Base-by-base conservation (phyloP, 2,113 vertebrate species). In the Podiceps cristatus region DNA sequence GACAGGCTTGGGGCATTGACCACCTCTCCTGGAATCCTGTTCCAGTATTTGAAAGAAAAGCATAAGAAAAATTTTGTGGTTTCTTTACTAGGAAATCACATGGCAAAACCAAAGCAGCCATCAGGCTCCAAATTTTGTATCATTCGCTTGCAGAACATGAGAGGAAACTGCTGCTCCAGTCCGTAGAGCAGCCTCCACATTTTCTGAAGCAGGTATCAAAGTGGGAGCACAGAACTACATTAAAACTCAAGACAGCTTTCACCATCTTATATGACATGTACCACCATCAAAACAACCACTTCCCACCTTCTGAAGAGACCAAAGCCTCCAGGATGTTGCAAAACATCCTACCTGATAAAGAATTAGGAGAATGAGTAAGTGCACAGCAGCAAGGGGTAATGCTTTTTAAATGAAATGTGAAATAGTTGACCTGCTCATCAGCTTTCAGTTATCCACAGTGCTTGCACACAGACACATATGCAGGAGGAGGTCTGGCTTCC, bases 121-220 rank as follows among this genome's bases (percentile, higher is more conserved):
- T 16, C 18, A 86, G 20, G n/a, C n/a, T 35, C 28, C 62, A 40
- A 59, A 4, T 35, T 68, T 62, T 15, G 17, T 27, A 58, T 4
- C 8, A 7, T 28, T 37, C 27, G 2, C 55, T 50, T 63, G 19
- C 49, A 33, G 35, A 50, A 50, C 3, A 7, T 10, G 10, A 53
- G 37, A 52, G 16, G 15, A 73, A 73, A 29, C 25, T 29, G n/a
- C 40, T 79, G 53, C 20, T 20, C 59, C 16, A 6, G 8, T 9
- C 27, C 28, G 22, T 31, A 19, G 25, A 1, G 17, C n/a, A 27
- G 19, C 42, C 40, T 33, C 47, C 6, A 3, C 1, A 1, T 22
- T 31, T 20, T 52, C 74, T 52, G 58, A 63, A 58, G 31, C 11
- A 17, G 13, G 10, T 42, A 28, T n/a, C 13, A 28, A 28, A 62